Conservation (phyloP, 2,797 vertebrate species). For the Sebastes cheni region DNA sequence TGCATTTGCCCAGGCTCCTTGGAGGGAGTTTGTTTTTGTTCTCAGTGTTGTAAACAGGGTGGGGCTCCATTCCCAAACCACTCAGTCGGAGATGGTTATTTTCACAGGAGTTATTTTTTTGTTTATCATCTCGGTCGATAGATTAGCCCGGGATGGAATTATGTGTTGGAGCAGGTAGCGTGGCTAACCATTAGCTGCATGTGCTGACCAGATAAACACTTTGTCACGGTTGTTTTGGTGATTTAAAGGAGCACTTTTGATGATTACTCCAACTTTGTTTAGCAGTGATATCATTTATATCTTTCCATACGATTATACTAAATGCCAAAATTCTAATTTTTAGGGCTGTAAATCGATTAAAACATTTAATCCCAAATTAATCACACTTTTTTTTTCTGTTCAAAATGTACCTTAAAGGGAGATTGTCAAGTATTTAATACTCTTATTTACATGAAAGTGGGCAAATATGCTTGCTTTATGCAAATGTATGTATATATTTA, state of each 20-base stretch:
- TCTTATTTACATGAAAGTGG: too few species aligned
- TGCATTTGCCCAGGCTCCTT: constrained; percentile 72
- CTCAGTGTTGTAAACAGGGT: constrained; percentile 75
- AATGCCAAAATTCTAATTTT: not conserved
- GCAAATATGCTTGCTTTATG: too few species aligned
- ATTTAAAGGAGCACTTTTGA: constrained; percentile 28
- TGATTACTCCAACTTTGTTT: constrained; percentile 3
- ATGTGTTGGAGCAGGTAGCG: constrained; percentile 56
- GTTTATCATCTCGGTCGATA: constrained; percentile 61
- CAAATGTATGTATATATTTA: too few species aligned
- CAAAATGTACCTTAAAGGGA: too few species aligned
- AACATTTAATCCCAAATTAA: too few species aligned
- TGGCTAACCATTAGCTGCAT: constrained; percentile 37
- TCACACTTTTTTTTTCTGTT: too few species aligned
- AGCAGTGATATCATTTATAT: not conserved
- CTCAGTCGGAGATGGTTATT: constrained; percentile 67
- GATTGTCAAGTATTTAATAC: too few species aligned
- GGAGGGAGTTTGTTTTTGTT: constrained; percentile 81
- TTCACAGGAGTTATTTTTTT: constrained; percentile 66
- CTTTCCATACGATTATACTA: not conserved
- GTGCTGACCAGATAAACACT: constrained; percentile 53
- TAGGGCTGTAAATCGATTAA: too few species aligned
- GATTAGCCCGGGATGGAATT: constrained; percentile 60
- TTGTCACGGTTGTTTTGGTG: constrained; percentile 41
- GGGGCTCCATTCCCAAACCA: constrained; percentile 73